phyloP scores from a whole-genome alignment of 2,888 invertebrate species.

The Geotrupes spiniger region DNA sequence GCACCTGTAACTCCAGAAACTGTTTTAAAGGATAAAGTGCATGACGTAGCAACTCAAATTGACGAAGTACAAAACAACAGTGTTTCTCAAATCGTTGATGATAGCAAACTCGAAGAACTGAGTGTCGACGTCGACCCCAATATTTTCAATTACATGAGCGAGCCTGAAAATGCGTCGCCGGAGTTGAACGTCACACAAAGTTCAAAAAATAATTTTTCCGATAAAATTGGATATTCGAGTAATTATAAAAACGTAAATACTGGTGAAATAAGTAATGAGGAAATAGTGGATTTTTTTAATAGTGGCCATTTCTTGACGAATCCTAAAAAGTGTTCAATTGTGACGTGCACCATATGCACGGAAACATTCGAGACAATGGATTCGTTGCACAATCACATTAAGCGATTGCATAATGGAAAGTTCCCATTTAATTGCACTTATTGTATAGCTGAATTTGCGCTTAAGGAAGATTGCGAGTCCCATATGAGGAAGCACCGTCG shows the following conservation, averaged over 20 bases:
- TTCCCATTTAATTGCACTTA: slow-evolving; percentile 43
- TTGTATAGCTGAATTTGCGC: slow-evolving; percentile 39
- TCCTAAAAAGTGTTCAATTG: slow-evolving; percentile 1
- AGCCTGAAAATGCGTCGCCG: slow-evolving; percentile 39
- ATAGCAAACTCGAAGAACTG: slow-evolving; percentile 44
- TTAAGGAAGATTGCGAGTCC: slow-evolving; percentile 36
- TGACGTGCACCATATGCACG: slow-evolving; percentile 41
- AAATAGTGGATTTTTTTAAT: slow-evolving; percentile 31
- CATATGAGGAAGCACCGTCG: slow-evolving; percentile 35
- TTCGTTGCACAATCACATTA: slow-evolving; percentile 41
- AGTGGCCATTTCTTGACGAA: slow-evolving; percentile 40
- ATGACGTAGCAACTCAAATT: no score
- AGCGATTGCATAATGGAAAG: slow-evolving; percentile 42
- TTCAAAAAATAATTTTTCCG: no score
- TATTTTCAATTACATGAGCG: slow-evolving; percentile 36
- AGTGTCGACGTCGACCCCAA: slow-evolving; percentile 47
- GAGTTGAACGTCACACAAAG: no score
- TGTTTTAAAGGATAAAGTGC: no score
- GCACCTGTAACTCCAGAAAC: no score
- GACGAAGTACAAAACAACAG: neutral
- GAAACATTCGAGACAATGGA: slow-evolving; percentile 37
- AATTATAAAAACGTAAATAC: no score
- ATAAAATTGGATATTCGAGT: slow-evolving; percentile 17
- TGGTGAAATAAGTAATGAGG: slow-evolving; percentile 9
- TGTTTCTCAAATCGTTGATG: slow-evolving; percentile 32